Percentiles rank a stretch among this genome's conserved stretches.
Evolutionary conservation across 2,113 vertebrate species (phyloP).

Genomic region (Passer domesticus): DNA sequence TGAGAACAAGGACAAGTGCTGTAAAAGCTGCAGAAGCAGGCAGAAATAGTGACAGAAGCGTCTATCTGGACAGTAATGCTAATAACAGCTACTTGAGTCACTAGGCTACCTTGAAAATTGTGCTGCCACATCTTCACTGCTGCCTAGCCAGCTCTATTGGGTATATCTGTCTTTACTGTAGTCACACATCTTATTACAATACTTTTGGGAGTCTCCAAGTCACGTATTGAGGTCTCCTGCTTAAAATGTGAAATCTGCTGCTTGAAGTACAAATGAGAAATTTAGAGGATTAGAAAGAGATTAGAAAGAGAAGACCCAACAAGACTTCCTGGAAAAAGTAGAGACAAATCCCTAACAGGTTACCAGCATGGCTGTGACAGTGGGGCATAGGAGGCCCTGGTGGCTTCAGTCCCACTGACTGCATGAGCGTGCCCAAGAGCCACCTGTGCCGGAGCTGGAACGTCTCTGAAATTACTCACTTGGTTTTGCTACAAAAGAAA

Average conservation of each 20-base stretch:
- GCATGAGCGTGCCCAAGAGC: not conserved
- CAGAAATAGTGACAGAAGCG: not conserved
- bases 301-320: not conserved
- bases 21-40: not conserved
- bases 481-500: not conserved
- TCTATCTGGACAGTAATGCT: not conserved
- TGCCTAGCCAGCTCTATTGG: not conserved
- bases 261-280: not conserved
- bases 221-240: not conserved
- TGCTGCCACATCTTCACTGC: not conserved
- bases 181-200: not conserved
- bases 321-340: not conserved
- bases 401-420: not conserved
- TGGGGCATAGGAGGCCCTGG: not conserved
- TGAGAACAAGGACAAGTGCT: slow-evolving; percentile 11
- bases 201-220: not conserved
- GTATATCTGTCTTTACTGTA: not conserved
- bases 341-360: not conserved
- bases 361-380: not conserved
- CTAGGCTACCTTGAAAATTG: not conserved
- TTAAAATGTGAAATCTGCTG: not conserved
- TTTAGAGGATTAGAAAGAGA: not conserved
- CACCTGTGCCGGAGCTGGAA: not conserved
- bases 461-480: not conserved
- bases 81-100: not conserved